Base-by-base conservation (phyloP, 2,888 invertebrate genomes). In the Bursaphelenchus okinawaensis region DNA sequence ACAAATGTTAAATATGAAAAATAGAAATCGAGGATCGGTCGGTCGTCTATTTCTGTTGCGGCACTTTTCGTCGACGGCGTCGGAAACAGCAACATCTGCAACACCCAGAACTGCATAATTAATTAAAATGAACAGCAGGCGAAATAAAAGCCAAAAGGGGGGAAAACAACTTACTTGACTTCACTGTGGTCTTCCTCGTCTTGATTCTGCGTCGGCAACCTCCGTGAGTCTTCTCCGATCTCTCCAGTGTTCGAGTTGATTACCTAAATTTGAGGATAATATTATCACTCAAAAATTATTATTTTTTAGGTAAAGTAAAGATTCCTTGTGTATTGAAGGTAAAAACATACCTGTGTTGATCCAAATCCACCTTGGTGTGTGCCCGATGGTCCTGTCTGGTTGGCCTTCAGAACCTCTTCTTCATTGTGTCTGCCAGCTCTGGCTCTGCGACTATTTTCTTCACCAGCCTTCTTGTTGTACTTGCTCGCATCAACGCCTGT, bases 201-300 rank as follows among this genome's bases (percentile, higher is more conserved):
- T 50, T 67, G 67, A 52, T 72, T 71, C 12, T 66, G 71, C 16
- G 68, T 65, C 31, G 23, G n/a, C 24, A 52, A n/a, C 29, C 69
- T 29, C 71, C 71, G 40, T 16, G 40, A 40, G n/a, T 76, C 77
- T 54, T 75, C 78, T 20, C 69, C 70, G 20, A 74, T 73, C 51
- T 82, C 82, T 26, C 80, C 82, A 19, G 80, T 75, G 67, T 81
- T 77, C 28, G 79, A 79, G 64, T 82, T 82, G 65, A 81, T 79
- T 24, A 80, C 80, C 75, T 80, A 68, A n/a, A 72, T 65, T 55
- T 51, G n/a, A 24, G n/a, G 9, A n/a, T 4, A 55, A 19, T 8
- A 16, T 56, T 16, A 27, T 40, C 40, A n/a, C 40, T 51, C 20
- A 7, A 56, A 56, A 56, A n/a, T 56, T 20, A 9, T 56, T n/a